phyloP scores from a whole-genome alignment of 2,113 vertebrate species.

The Anguilla japonica region DNA sequence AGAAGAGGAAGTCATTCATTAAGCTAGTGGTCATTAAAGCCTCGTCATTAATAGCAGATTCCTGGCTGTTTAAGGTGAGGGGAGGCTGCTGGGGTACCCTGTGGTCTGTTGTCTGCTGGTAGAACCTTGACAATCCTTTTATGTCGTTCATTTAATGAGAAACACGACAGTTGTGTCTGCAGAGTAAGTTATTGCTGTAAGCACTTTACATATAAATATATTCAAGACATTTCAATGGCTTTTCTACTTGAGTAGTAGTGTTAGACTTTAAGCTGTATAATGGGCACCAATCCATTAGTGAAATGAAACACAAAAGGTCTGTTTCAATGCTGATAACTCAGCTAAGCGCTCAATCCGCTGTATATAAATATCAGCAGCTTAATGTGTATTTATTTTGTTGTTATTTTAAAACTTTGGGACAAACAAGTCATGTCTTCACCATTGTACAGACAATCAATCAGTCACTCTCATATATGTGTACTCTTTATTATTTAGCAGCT shows the following conservation, averaged over 20 bases:
- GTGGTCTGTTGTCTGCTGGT: neutral
- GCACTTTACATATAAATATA: constrained; percentile 70
- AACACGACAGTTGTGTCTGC: constrained; percentile 40
- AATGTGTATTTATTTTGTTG: constrained; percentile 65
- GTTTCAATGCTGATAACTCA: constrained; percentile 72
- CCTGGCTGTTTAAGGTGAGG: neutral
- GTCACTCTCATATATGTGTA: constrained; percentile 22
- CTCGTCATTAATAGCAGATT: neutral
- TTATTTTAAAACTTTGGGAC: constrained; percentile 57
- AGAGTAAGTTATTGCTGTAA: constrained; percentile 56
- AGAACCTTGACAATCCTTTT: neutral
- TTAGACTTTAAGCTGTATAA: constrained; percentile 71
- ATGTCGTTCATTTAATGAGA: constrained; percentile 20
- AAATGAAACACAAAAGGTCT: constrained; percentile 68
- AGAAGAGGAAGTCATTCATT: neutral
- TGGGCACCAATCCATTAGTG: constrained; percentile 69
- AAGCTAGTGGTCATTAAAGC: neutral
- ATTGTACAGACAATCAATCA: constrained; percentile 61
- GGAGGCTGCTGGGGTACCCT: neutral
- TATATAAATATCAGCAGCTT: constrained; percentile 70
- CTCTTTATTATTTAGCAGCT: constrained; percentile 27
- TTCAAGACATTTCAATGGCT: constrained; percentile 62
- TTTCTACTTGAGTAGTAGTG: constrained; percentile 64
- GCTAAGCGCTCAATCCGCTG: constrained; percentile 63
- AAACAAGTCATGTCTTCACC: constrained; percentile 55